A percentile compares a stretch with the other conserved stretches of the same genome.
Evolutionary conservation across 1,140 invertebrate genomes (phyloP).

Genomic region (Eubasilissa regina): DNA sequence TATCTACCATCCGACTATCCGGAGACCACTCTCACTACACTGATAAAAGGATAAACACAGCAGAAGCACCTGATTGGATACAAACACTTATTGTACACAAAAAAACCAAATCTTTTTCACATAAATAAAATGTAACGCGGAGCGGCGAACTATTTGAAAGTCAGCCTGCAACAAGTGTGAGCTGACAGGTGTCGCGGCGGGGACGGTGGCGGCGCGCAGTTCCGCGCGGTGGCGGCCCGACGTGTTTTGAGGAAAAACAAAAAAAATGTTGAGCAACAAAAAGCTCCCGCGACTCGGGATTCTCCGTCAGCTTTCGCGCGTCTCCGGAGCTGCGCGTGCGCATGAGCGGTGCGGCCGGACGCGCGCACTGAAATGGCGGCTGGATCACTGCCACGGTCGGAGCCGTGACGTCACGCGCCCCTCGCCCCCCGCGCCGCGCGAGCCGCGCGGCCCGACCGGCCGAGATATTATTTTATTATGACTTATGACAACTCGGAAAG

Average conservation of each 20-base stretch:
- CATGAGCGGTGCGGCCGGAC: slow-evolving; percentile 39
- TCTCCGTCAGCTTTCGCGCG: slow-evolving; percentile 40
- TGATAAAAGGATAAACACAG: slow-evolving; percentile 8
- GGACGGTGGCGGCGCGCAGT: not conserved
- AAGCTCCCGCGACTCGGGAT: slow-evolving; percentile 39
- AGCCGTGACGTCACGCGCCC: slow-evolving; percentile 35
- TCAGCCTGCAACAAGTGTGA: slow-evolving; percentile 21
- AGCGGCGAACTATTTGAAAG: slow-evolving; percentile 2
- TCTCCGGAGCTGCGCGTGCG: slow-evolving; percentile 40
- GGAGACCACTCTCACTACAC: slow-evolving; percentile 8
- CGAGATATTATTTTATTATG: slow-evolving; percentile 33
- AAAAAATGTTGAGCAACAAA: slow-evolving; percentile 16
- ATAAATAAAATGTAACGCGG: not conserved
- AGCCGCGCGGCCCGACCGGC: not conserved
- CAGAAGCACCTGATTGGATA: slow-evolving; percentile 29
- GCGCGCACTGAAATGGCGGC: slow-evolving; percentile 51
- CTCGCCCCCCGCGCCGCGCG: not conserved
- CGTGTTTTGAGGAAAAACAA: not conserved
- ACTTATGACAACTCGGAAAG: slow-evolving; percentile 34
- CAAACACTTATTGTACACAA: not conserved
- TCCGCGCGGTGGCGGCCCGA: slow-evolving; percentile 9
- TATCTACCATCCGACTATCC: not conserved
- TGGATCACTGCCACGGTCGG: slow-evolving; percentile 47
- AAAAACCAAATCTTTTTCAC: not conserved
- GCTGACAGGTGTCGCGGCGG: slow-evolving; percentile 30